Conservation (phyloP, 2,113 vertebrate genomes). For the Malurus melanocephalus region DNA sequence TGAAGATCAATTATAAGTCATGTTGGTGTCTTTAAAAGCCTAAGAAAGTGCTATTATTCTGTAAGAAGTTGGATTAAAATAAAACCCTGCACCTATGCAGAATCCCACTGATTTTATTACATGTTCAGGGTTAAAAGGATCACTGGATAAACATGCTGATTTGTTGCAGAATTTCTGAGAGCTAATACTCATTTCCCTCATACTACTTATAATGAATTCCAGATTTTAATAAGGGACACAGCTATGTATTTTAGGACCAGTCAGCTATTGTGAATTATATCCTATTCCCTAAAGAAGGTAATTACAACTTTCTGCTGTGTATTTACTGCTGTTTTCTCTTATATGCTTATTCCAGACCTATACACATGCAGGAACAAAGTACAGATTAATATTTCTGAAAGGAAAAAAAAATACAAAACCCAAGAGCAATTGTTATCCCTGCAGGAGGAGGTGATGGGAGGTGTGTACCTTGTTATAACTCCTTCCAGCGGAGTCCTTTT, state of each 20-base stretch:
- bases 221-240: conserved; percentile 41
- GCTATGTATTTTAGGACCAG: not conserved
- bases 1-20: not conserved
- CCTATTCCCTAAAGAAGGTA: conserved; percentile 2
- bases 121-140: conserved; percentile 25
- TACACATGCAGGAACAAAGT: not conserved
- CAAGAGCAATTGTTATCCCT: conserved; percentile 12
- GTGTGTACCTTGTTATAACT: conserved; percentile 96
- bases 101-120: conserved; percentile 36
- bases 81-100: not conserved
- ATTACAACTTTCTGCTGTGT: not conserved
- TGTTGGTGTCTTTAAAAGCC: not conserved
- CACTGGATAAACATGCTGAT: conserved; percentile 20
- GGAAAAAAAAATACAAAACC: not conserved
- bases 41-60: conserved; percentile 1
- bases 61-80: conserved; percentile 12
- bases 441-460: not conserved
- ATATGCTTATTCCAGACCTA: conserved; percentile 6
- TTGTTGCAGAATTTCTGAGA: conserved; percentile 33
- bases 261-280: conserved; percentile 22
- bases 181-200: conserved; percentile 12
- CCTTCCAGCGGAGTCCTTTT: conserved; percentile 89
- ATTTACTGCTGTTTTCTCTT: conserved; percentile 24
- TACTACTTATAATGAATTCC: conserved; percentile 5
- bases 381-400: conserved; percentile 14